A percentile compares a stretch with the other conserved stretches of the same genome.
Evolutionary conservation across 1,140 invertebrate genomes (phyloP).

Genomic region (Drosophila repletoides): DNA sequence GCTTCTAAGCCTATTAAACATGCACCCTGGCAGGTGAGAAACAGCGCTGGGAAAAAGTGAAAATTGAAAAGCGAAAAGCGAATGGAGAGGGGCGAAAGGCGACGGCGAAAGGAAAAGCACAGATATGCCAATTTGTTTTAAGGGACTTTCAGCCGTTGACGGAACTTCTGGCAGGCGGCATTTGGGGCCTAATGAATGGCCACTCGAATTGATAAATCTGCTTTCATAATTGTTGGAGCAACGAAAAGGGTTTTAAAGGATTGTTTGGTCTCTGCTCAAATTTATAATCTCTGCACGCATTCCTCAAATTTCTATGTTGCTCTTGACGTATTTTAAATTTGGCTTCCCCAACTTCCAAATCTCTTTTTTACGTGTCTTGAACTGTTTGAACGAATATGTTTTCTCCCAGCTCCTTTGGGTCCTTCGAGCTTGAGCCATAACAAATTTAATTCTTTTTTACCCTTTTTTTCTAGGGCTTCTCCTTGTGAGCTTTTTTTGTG

Average conservation of each 20-base stretch:
- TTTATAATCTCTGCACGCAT: not conserved
- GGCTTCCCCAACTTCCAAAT: not conserved
- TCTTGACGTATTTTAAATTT: not conserved
- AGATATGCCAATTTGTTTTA: slow-evolving; percentile 11
- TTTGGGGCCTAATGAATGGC: not conserved
- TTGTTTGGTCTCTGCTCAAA: not conserved
- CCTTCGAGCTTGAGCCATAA: not conserved
- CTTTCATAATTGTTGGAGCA: slow-evolving; percentile 12
- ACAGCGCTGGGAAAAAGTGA: not conserved
- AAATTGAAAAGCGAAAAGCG: not conserved
- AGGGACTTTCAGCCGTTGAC: slow-evolving; percentile 3
- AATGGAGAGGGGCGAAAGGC: not conserved
- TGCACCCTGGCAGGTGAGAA: slow-evolving; percentile 18
- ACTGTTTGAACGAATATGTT: not conserved
- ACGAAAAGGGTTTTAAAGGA: not conserved
- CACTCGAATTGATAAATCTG: slow-evolving; percentile 14
- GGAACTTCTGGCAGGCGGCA: not conserved
- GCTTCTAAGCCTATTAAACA: slow-evolving; percentile 59
- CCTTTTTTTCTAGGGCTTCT: slow-evolving; percentile 22
- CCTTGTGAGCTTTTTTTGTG: not conserved
- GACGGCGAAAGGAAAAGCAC: not conserved
- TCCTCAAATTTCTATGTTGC: not conserved
- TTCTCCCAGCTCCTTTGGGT: not conserved
- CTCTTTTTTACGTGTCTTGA: not conserved
- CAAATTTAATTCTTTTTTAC: slow-evolving; percentile 20